These are phyloP conservation scores for Tamandua tetradactyla DNA, from an alignment of 2,797 vertebrate genomes.

Conservation along the genomic window DNA sequence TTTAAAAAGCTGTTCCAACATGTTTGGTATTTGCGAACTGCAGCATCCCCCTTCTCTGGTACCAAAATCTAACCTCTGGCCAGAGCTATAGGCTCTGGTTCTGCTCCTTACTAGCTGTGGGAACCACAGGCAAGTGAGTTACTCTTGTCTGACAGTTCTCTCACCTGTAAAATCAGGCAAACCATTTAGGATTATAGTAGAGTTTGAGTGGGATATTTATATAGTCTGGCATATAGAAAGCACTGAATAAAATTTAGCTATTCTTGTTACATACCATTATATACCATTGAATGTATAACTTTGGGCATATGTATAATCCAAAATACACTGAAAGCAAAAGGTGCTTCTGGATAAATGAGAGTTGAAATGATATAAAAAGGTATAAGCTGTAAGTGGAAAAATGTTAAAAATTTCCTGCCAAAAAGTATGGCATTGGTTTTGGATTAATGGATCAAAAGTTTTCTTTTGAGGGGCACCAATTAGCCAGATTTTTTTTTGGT, in stretches of 20 bases:
- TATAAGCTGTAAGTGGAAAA: not conserved
- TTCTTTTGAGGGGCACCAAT: not conserved
- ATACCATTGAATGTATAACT: not conserved
- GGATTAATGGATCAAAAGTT: not conserved
- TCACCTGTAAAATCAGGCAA: not conserved
- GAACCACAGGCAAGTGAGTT: too few relatives aligned
- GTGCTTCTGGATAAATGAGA: not conserved
- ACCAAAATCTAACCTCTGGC: too few relatives aligned
- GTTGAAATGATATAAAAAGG: not conserved
- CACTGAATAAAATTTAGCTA: not conserved
- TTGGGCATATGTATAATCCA: not conserved
- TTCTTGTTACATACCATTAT: not conserved
- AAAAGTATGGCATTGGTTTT: not conserved
- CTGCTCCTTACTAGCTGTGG: not conserved
- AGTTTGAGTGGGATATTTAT: not conserved
- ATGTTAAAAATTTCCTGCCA: not conserved
- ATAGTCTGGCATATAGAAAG: not conserved
- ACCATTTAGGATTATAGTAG: accelerated
- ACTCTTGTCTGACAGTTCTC: not conserved
- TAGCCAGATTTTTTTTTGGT: not conserved
- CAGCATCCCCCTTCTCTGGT: too few relatives aligned
- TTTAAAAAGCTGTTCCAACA: too few relatives aligned
- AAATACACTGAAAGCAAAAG: not conserved
- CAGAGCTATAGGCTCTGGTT: too few relatives aligned
- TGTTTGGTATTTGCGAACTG: too few relatives aligned